phyloP scores from a whole-genome alignment of 1,140 invertebrate genomes.

The Anagrus nilaparvatae region DNA sequence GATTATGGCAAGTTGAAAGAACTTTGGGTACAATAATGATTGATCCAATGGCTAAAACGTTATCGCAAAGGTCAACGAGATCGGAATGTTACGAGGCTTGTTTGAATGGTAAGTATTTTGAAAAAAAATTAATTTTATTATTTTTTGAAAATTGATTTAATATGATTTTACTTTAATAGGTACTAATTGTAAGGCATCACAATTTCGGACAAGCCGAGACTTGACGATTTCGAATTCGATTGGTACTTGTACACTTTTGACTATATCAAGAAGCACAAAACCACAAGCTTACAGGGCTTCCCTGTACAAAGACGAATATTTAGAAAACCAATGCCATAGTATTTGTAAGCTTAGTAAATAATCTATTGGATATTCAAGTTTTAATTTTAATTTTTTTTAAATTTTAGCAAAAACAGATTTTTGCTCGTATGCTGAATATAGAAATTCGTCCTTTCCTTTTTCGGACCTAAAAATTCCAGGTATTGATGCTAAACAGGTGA shows the following conservation, averaged over 20 bases:
- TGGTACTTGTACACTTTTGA: constrained; percentile 28
- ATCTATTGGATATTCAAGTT: not conserved
- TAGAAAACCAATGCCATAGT: constrained; percentile 38
- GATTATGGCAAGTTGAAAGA: constrained; percentile 34
- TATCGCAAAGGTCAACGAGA: constrained; percentile 20
- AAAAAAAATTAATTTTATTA: not conserved
- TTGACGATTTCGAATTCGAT: constrained; percentile 22
- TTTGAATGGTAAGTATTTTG: constrained; percentile 20
- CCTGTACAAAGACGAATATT: constrained; percentile 36
- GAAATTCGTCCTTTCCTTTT: constrained; percentile 32
- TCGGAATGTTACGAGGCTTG: constrained; percentile 30
- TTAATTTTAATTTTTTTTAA: not conserved
- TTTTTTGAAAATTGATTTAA: not conserved
- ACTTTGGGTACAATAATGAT: constrained; percentile 29
- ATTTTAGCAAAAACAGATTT: constrained; percentile 29
- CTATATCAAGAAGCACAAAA: constrained; percentile 25
- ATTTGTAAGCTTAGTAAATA: constrained; percentile 27
- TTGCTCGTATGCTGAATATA: constrained; percentile 39
- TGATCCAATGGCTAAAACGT: constrained; percentile 18
- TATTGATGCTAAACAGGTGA: constrained; percentile 28
- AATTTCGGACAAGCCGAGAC: constrained; percentile 28
- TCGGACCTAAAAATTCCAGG: constrained; percentile 28
- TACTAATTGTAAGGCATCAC: constrained; percentile 27
- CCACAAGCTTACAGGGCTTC: constrained; percentile 34
- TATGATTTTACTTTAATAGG: constrained; percentile 6